Conservation (phyloP, 2,888 invertebrate species). For the Drymonia ruficornis region DNA sequence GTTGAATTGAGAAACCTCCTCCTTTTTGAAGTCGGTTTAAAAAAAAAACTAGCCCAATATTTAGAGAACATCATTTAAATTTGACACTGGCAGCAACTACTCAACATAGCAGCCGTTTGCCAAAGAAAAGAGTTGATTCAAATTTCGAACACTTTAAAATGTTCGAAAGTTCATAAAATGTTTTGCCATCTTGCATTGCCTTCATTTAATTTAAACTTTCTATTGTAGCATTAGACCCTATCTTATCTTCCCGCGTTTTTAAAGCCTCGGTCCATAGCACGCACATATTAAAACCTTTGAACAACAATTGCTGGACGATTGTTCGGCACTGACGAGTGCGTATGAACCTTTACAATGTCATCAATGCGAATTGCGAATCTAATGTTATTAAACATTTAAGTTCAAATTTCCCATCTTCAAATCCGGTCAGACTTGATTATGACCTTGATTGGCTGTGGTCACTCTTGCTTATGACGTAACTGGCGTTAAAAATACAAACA, state of each 20-base stretch:
- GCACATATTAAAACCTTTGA: not conserved
- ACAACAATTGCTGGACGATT: slow-evolving; percentile 56
- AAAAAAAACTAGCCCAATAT: no score
- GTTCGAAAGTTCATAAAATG: no score
- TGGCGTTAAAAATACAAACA: not conserved
- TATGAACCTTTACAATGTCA: slow-evolving; percentile 10
- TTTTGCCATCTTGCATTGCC: not conserved
- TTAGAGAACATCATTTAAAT: no score
- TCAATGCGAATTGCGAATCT: not conserved
- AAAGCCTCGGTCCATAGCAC: not conserved
- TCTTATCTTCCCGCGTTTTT: not conserved
- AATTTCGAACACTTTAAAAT: not conserved
- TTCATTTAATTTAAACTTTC: not conserved
- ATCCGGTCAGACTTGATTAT: not conserved
- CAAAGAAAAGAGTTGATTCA: no score
- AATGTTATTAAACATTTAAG: not conserved
- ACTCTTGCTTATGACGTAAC: not conserved
- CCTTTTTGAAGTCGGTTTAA: no score
- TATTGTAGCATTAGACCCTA: no score
- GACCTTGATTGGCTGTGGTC: slow-evolving; percentile 2
- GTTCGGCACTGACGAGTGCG: slow-evolving; percentile 38
- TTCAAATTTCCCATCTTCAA: not conserved
- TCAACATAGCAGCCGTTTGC: no score
- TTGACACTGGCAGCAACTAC: no score
- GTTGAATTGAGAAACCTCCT: no score